A percentile compares a stretch with the other conserved stretches of the same genome.
Conservation (phyloP, 2,113 vertebrate species). For the Equus przewalskii region DNA sequence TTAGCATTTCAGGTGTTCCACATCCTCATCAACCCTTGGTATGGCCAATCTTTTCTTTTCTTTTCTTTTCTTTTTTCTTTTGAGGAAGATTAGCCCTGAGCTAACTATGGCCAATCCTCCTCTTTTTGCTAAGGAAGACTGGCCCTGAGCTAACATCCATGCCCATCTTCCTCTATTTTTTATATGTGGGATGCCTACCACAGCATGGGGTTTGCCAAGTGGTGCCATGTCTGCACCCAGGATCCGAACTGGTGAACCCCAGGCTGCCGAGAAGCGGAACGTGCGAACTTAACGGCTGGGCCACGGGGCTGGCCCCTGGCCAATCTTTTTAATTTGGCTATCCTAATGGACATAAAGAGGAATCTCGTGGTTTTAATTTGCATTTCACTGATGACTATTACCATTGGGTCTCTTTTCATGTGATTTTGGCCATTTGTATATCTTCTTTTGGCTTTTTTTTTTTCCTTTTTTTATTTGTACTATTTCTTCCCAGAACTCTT, state of each 20-base stretch:
- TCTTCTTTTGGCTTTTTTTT: neutral
- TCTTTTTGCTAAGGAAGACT: too few relatives aligned
- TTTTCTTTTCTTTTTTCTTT: too few relatives aligned
- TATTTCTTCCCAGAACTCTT: neutral
- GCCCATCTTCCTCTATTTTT: too few relatives aligned
- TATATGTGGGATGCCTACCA: too few relatives aligned
- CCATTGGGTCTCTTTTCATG: neutral
- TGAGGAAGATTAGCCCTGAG: too few relatives aligned
- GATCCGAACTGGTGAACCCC: too few relatives aligned
- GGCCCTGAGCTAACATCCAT: too few relatives aligned
- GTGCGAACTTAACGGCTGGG: too few relatives aligned
- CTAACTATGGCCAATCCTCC: too few relatives aligned
- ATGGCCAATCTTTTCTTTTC: neutral
- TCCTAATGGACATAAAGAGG: neutral
- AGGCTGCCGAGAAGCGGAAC: too few relatives aligned
- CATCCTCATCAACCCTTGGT: neutral
- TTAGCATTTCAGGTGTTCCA: neutral
- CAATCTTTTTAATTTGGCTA: neutral
- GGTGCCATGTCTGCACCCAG: too few relatives aligned
- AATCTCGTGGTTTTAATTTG: neutral
- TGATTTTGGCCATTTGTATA: neutral
- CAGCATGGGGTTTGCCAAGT: too few relatives aligned
- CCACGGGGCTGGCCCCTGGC: neutral
- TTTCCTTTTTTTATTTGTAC: neutral
- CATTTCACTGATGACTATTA: neutral